Evolutionary conservation across 2,113 vertebrate genomes (phyloP), one percentile per base, ranked within the genome.

Genomic region (Vidua chalybeata): DNA sequence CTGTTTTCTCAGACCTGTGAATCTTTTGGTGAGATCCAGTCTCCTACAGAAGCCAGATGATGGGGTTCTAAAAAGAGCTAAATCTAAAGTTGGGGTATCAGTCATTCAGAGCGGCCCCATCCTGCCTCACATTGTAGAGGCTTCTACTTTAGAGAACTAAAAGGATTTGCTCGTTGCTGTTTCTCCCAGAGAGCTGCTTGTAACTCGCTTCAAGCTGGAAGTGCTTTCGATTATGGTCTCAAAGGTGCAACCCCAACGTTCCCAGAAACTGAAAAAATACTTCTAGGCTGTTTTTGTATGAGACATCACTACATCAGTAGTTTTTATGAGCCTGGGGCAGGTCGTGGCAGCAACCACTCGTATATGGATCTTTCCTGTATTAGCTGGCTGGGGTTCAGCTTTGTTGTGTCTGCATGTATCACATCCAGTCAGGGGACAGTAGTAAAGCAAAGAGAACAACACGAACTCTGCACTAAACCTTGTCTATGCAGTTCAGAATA

Each of bases 331-430:
- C 35, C 35, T 69, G 35, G 23, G 17, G 11, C 15, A 66, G 35
- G 46, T 37, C 2, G 0, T 46, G n/a, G 35, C 24, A 79, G 39
- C 16, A 24, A 13, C 10, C 4, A 0, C 6, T 67, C 48, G 15
- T 45, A 2, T 76, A 54, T 76, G 43, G 55, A 28, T 63, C 3
- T 22, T 43, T 68, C 8, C 37, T 11, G 16, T 2, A 2, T 28
- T 33, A 7, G 7, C 33, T 37, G 13, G 27, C 39, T 83, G 52
- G 31, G 11, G 27, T 39, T 68, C 51, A 43, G 20, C 49, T 64
- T 33, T 37, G 13, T 19, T 48, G 48, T 56, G n/a, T 37, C 71
- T 67, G 37, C 8, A 15, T 1, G 1, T 18, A 14, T 39, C 18
- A 7, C 19, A 5, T 15, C 27, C 15, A 58, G 18, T 14, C 30